Conservation (phyloP, 2,113 vertebrate genomes). For the Hyperopisus bebe region DNA sequence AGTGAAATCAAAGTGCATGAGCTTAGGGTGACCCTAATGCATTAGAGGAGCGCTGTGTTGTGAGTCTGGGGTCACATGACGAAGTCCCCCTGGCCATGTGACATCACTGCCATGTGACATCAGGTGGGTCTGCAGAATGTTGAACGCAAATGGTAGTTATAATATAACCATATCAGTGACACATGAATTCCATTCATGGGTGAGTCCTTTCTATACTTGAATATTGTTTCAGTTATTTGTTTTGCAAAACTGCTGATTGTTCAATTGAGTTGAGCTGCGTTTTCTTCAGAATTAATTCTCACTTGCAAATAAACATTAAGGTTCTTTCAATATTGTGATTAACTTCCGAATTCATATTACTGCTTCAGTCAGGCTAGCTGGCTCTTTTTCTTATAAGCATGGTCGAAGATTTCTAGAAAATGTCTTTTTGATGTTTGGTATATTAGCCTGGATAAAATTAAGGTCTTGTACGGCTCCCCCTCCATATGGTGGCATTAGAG, state of each 20-base stretch:
- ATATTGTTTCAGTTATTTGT: slow-evolving; percentile 37
- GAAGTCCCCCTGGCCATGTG: slow-evolving; percentile 1
- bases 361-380: not conserved
- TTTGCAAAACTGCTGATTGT: slow-evolving; percentile 55
- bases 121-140: not conserved
- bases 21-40: slow-evolving; percentile 9
- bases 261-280: slow-evolving; percentile 63
- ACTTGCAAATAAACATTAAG: not conserved
- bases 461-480: not conserved
- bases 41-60: not conserved
- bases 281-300: not conserved
- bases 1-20: not conserved
- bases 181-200: slow-evolving; percentile 23
- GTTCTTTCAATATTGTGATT: not conserved
- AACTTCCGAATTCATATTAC: not conserved
- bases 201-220: slow-evolving; percentile 14
- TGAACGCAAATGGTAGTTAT: not conserved
- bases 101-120: slow-evolving; percentile 37
- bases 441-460: not conserved
- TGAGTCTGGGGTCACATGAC: not conserved
- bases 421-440: not conserved
- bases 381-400: not conserved
- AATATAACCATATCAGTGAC: not conserved
- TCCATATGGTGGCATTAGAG: not conserved
- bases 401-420: not conserved